These are phyloP conservation scores for Nomada fucata DNA, from an alignment of 2,888 invertebrate genomes.

Conservation along the genomic window DNA sequence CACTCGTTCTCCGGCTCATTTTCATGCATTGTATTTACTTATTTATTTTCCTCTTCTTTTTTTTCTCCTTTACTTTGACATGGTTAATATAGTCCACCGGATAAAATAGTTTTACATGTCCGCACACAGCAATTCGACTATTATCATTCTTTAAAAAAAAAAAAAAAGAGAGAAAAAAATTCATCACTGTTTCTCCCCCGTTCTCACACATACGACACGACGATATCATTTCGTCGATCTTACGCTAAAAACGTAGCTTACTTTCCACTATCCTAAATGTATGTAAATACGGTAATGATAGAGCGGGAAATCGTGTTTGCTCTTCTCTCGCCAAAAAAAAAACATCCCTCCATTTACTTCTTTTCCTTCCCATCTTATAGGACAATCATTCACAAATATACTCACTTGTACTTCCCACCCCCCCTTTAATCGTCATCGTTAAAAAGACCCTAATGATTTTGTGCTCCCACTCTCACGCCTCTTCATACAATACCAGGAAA, in stretches of 20 bases:
- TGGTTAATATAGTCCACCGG: conserved; percentile 45
- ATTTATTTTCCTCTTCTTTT: neutral
- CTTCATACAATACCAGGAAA: conserved; percentile 50
- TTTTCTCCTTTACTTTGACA: conserved; percentile 22
- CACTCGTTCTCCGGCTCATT: conserved; percentile 69
- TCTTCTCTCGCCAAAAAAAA: conserved; percentile 42
- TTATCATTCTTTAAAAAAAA: conserved; percentile 34
- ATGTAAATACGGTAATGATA: conserved; percentile 71
- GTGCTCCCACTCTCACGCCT: conserved; percentile 53
- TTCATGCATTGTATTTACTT: neutral
- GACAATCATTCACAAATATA: conserved; percentile 37
- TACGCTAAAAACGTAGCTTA: conserved; percentile 71
- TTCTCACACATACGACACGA: conserved; percentile 51
- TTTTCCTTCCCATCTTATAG: conserved; percentile 2
- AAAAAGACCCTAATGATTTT: conserved; percentile 54
- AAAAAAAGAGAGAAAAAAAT: conserved; percentile 33
- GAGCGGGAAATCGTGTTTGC: conserved; percentile 58
- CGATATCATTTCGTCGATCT: conserved; percentile 55
- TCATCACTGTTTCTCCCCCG: conserved; percentile 48
- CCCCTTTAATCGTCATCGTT: conserved; percentile 6
- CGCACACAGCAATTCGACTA: conserved; percentile 49
- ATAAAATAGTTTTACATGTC: conserved; percentile 58
- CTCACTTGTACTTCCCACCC: conserved; percentile 8
- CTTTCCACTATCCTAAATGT: conserved; percentile 55
- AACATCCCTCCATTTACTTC: conserved; percentile 4